Evolutionary conservation across 2,797 vertebrate species (phyloP).

Genomic region (Pelochelys cantorii): DNA sequence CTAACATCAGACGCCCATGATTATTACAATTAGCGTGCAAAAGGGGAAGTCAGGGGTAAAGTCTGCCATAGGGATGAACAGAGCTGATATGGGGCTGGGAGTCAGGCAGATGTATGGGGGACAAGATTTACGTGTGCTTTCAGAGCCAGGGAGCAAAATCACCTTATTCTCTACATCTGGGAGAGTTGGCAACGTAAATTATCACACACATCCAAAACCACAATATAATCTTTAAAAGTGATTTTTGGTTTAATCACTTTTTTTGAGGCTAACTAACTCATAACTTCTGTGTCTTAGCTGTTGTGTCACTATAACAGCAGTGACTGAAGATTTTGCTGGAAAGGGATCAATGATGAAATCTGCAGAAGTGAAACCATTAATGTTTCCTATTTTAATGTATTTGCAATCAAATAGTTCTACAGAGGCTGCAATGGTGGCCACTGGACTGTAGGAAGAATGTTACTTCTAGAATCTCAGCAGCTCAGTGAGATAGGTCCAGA

Average conservation of each 20-base stretch:
- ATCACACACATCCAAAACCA: neutral
- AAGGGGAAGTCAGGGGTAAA: neutral
- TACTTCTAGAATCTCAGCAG: neutral
- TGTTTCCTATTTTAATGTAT: neutral
- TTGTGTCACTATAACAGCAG: neutral
- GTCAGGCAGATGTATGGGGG: neutral
- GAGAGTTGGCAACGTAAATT: neutral
- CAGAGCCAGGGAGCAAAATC: neutral
- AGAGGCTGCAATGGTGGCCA: neutral
- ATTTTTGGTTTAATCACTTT: neutral
- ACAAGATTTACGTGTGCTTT: neutral
- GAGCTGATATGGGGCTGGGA: neutral
- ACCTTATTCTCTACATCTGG: neutral
- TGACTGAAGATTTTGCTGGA: neutral
- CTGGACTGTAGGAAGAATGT: neutral
- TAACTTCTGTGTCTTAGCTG: neutral
- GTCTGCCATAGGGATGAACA: neutral
- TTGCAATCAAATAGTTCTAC: neutral
- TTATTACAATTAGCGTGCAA: neutral
- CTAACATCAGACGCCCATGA: too few relatives aligned
- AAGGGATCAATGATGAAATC: fast-evolving
- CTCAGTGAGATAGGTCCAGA: neutral
- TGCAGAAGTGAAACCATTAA: neutral
- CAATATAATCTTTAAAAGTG: neutral
- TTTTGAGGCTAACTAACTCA: neutral